Conservation (phyloP, 2,797 vertebrate genomes). For the Saxicola maurus region DNA sequence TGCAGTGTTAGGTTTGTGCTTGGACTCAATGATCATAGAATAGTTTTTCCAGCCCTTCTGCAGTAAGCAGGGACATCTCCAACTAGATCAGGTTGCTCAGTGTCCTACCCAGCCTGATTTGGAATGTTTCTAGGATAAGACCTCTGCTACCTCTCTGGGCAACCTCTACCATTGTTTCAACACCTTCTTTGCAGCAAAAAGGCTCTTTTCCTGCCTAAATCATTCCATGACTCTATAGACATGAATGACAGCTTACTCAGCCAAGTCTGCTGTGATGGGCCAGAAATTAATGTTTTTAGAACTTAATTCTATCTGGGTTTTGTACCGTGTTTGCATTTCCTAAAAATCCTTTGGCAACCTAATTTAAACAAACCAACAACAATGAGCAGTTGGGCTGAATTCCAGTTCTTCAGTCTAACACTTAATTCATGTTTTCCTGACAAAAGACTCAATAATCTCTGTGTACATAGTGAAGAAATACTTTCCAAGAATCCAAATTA, state of each 20-base stretch:
- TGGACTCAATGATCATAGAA: background rate
- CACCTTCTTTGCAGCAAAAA: background rate
- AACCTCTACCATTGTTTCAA: background rate
- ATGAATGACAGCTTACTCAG: background rate
- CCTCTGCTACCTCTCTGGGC: too few relatives aligned
- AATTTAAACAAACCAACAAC: background rate
- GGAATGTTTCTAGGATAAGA: background rate
- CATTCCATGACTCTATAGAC: background rate
- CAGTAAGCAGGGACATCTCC: background rate
- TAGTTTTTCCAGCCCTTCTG: background rate
- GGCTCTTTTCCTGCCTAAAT: background rate
- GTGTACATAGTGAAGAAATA: background rate
- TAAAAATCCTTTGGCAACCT: background rate
- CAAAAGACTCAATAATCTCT: background rate
- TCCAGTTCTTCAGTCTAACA: background rate
- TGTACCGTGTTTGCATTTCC: background rate
- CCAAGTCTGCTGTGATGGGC: background rate
- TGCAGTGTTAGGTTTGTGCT: background rate
- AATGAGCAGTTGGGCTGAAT: background rate
- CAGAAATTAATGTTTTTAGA: background rate
- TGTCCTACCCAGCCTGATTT: background rate
- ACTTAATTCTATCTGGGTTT: background rate
- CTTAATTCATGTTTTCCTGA: conserved; percentile 8
- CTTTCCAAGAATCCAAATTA: background rate
- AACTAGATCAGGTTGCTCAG: too few relatives aligned